A percentile compares a stretch with the other conserved stretches of the same genome.
Evolutionary conservation across 2,888 invertebrate species (phyloP).

Genomic region (Limnephilus marmoratus): DNA sequence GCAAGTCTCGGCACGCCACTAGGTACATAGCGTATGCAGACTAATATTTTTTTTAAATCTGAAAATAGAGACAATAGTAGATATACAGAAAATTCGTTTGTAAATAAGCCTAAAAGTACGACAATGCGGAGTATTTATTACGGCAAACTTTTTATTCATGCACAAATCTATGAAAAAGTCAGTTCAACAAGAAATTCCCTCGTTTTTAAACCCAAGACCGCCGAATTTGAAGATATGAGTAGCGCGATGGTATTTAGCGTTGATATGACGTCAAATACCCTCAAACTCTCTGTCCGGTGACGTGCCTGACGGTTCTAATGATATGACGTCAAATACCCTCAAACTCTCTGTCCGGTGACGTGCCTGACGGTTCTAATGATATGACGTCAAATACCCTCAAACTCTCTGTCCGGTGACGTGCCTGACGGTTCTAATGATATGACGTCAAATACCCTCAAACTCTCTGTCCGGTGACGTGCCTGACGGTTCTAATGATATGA

Average conservation of each 20-base stretch:
- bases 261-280: neutral
- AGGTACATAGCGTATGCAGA: neutral
- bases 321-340: neutral
- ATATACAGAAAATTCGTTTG: neutral
- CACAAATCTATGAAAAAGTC: neutral
- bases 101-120: neutral
- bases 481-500: no score
- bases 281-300: no score
- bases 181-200: neutral
- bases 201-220: no score
- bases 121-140: no score
- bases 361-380: no score
- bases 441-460: neutral
- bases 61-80: neutral
- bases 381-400: neutral
- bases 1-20: neutral
- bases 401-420: no score
- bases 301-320: no score
- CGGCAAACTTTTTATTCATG: neutral
- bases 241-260: no score
- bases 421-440: no score
- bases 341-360: no score
- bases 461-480: no score
- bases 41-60: neutral
- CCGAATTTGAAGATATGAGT: no score